Evolutionary conservation across 2,888 invertebrate genomes (phyloP).

Genomic region (Spilarctia lutea): DNA sequence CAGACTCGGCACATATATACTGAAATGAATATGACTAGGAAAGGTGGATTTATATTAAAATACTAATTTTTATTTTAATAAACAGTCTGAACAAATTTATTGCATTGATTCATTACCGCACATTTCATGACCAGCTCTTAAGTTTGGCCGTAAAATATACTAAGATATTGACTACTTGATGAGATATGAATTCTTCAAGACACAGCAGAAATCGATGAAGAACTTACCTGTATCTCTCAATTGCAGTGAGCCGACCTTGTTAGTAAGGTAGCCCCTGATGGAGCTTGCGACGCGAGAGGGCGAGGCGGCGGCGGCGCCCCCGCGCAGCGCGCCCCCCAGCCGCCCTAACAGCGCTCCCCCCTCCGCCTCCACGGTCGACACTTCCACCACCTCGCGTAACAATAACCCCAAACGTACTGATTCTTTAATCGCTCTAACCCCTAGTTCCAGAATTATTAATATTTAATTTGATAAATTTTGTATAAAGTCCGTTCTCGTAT

Average conservation of each 20-base stretch:
- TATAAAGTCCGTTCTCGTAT: conserved; percentile 21
- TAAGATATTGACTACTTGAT: too few species aligned
- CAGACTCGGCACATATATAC: neutral
- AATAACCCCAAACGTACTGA: conserved; percentile 26
- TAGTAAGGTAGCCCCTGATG: conserved; percentile 90
- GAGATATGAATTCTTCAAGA: too few species aligned
- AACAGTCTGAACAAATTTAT: neutral
- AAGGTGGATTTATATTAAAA: neutral
- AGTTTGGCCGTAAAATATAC: too few species aligned
- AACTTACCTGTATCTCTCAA: conserved; percentile 90
- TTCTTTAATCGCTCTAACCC: conserved; percentile 4
- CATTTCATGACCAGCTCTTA: too few species aligned
- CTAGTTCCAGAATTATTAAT: conserved; percentile 14
- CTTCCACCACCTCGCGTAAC: conserved; percentile 57
- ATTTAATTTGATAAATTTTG: conserved; percentile 9
- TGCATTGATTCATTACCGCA: neutral
- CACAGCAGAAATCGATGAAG: neutral
- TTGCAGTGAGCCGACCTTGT: conserved; percentile 89
- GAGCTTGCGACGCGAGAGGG: conserved; percentile 91
- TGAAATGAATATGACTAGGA: neutral
- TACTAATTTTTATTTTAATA: neutral
- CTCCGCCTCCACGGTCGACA: conserved; percentile 84
- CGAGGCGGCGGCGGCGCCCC: conserved; percentile 89
- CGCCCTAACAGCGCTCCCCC: conserved; percentile 88
- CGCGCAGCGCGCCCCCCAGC: conserved; percentile 89